These are phyloP conservation scores for Ophion obscuratus DNA, from an alignment of 2,888 invertebrate species.

Conservation along the genomic window DNA sequence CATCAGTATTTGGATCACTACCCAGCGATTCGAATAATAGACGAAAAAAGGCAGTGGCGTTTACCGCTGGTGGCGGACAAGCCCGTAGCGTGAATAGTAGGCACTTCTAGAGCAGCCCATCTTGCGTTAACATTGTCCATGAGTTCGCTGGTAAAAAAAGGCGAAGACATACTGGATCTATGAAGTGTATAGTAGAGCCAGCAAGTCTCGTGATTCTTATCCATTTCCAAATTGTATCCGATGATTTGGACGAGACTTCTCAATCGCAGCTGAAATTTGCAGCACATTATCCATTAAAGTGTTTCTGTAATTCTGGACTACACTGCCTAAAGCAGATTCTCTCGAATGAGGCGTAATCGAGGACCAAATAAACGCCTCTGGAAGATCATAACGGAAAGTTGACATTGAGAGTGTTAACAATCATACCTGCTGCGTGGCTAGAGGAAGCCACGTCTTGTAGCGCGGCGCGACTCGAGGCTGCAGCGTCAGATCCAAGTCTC, in stretches of 20 bases:
- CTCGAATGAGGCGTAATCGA: too few species aligned
- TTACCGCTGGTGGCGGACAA: slow-evolving; percentile 82
- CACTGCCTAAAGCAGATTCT: too few species aligned
- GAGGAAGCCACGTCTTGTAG: slow-evolving; percentile 92
- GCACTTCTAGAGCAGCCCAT: slow-evolving; percentile 92
- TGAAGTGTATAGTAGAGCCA: slow-evolving; percentile 93
- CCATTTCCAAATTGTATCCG: slow-evolving; percentile 87
- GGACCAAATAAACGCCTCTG: neutral
- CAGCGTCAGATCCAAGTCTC: slow-evolving; percentile 81
- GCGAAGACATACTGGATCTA: slow-evolving; percentile 91
- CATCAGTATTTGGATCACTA: too few species aligned
- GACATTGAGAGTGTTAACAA: neutral
- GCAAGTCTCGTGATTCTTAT: slow-evolving; percentile 84
- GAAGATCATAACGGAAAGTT: neutral
- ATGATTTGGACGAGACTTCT: slow-evolving; percentile 92
- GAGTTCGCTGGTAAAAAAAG: slow-evolving; percentile 93
- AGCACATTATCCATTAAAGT: neutral
- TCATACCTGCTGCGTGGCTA: slow-evolving; percentile 92
- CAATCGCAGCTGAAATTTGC: slow-evolving; percentile 87
- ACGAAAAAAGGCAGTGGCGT: slow-evolving; percentile 39
- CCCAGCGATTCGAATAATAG: neutral
- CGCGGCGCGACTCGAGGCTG: slow-evolving; percentile 85
- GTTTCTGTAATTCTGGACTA: too few species aligned
- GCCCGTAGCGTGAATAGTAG: slow-evolving; percentile 85
- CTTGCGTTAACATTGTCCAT: slow-evolving; percentile 90